A percentile compares a stretch with the other conserved stretches of the same genome.
Evolutionary conservation across 2,888 invertebrate species (phyloP).

Genomic region (Rhyacophila evoluta): DNA sequence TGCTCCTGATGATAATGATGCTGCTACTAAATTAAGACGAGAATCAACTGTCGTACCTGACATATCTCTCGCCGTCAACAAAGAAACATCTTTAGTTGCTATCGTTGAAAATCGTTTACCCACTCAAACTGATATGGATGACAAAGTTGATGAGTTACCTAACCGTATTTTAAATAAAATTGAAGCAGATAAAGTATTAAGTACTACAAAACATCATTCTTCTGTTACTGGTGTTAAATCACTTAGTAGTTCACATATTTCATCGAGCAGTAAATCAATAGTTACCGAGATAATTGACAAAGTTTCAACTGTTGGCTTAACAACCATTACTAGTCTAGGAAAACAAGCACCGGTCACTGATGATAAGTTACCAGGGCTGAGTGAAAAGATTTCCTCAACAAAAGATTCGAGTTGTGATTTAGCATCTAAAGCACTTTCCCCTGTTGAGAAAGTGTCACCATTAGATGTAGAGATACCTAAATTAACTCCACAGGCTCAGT

Average conservation of each 20-base stretch:
- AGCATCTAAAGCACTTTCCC: neutral
- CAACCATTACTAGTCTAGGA: neutral
- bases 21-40: neutral
- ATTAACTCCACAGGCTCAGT: neutral
- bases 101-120: neutral
- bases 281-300: neutral
- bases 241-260: neutral
- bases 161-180: neutral
- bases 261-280: neutral
- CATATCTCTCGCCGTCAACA: neutral
- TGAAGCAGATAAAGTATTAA: neutral
- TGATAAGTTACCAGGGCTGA: conserved; percentile 3
- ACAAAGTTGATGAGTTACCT: neutral
- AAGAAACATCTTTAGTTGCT: neutral
- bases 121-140: neutral
- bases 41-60: neutral
- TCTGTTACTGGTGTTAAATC: neutral
- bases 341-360: neutral
- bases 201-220: neutral
- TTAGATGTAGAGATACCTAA: neutral
- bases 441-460: conserved; percentile 1
- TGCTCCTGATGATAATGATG: neutral
- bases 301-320: neutral
- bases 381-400: neutral
- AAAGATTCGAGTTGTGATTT: neutral